Evolutionary conservation across 2,888 invertebrate genomes (phyloP), one percentile per base, ranked within the genome.

Genomic region (Ecliptopera silaceata): DNA sequence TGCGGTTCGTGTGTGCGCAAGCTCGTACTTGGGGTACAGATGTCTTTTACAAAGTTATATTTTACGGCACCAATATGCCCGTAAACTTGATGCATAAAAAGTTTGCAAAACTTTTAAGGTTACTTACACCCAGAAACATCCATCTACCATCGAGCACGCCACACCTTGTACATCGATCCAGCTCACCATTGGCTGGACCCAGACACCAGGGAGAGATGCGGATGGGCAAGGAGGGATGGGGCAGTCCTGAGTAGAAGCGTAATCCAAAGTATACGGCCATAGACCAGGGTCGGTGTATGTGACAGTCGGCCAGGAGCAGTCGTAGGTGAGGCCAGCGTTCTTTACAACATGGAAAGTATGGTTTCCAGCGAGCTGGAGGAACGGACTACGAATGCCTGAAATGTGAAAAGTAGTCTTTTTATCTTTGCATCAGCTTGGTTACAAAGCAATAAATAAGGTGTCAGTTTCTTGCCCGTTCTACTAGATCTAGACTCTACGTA

Each of bases 261-360:
- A 94, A 70, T 95, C 93, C 51, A 95, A 74, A 0, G 95, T 95
- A 76, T 95, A 95, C 0, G 95, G 95, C 93, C 94, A 95, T 0
- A 94, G 74, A 13, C 91, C 92, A 22, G 91, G 90, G 50, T 84
- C 64, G 0, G 75, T 70, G 56, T 69, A 72, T 0, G 64, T 64
- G 15, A 80, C 76, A 0, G 94, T 92, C 0, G 93, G 90, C 93
- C 95, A 93, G 2, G 94, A 92, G 53, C 91, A 91, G 70, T 95
- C 95, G 72, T 94, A 95, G 1, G 71, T 56, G 3, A 95, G 80
- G 0, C 82, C 88, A 17, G 82, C 72, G 10, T 91, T 81, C 0
- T 78, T 65, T 72, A 95, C 90, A 55, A 94, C 92, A 56, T 88
- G 74, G 76, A 93, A 94, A 53, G 92, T 93, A 3, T 75, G 69